Conservation (phyloP, 1,140 invertebrate species). For the Trichogramma pretiosum region DNA sequence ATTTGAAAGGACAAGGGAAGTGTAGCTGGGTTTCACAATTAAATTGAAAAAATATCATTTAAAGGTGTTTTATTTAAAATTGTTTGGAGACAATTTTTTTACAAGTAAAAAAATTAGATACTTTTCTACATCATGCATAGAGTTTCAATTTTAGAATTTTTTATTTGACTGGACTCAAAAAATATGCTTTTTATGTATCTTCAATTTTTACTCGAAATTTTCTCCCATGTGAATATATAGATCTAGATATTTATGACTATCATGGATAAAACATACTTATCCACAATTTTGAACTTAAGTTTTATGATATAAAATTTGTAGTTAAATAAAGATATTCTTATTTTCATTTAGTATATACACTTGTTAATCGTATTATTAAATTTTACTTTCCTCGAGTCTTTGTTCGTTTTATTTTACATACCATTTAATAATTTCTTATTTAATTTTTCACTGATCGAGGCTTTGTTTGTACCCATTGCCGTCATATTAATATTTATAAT, state of each 20-base stretch:
- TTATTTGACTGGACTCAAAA: slow-evolving; percentile 8
- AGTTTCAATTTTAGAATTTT: slow-evolving; percentile 16
- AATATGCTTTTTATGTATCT: slow-evolving; percentile 6
- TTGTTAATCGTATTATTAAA: slow-evolving; percentile 17
- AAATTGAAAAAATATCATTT: too few relatives aligned
- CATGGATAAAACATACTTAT: slow-evolving; percentile 3
- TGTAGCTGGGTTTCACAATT: too few relatives aligned
- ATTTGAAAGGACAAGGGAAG: too few relatives aligned
- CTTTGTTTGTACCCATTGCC: not conserved
- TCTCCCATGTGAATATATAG: slow-evolving; percentile 15
- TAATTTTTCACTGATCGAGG: slow-evolving; percentile 10
- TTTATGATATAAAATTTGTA: slow-evolving; percentile 33
- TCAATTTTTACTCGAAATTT: slow-evolving; percentile 1
- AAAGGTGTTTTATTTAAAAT: slow-evolving; percentile 16
- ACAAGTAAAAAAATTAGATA: slow-evolving; percentile 14
- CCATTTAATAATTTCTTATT: too few relatives aligned
- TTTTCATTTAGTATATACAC: slow-evolving; percentile 29
- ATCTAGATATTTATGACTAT: slow-evolving; percentile 15
- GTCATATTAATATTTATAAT: too few relatives aligned
- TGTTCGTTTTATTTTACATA: slow-evolving; percentile 10
- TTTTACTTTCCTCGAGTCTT: slow-evolving; percentile 16
- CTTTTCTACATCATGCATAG: slow-evolving; percentile 9
- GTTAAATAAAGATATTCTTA: slow-evolving; percentile 37
- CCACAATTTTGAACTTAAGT: slow-evolving; percentile 13
- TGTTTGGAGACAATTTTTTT: slow-evolving; percentile 14